These are phyloP conservation scores for Ahaetulla prasina DNA, from an alignment of 2,113 vertebrate genomes.

Conservation along the genomic window DNA sequence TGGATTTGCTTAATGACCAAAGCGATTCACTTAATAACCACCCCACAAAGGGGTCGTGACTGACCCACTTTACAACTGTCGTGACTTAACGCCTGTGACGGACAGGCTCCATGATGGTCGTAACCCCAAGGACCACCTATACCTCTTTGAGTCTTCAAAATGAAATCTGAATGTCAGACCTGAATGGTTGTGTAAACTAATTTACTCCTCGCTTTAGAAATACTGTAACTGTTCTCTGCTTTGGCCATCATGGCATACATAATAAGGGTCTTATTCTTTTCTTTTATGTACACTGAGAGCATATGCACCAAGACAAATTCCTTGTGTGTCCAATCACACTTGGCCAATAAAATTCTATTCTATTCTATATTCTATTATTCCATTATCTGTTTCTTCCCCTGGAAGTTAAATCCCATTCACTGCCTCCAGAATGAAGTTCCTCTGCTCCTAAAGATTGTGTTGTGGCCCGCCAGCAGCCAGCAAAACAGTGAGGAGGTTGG, in stretches of 20 bases:
- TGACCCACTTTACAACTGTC: not conserved
- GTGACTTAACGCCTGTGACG: not conserved
- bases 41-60: too few relatives aligned
- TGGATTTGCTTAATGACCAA: not conserved
- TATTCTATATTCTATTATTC: too few relatives aligned
- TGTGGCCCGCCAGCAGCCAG: too few relatives aligned
- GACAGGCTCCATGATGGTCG: not conserved
- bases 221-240: not conserved
- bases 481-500: too few relatives aligned
- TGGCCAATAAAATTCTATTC: too few relatives aligned
- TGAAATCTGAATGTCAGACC: not conserved
- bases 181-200: not conserved
- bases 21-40: not conserved
- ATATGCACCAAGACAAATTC: too few relatives aligned
- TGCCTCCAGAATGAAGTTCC: not conserved
- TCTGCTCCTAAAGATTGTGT: not conserved
- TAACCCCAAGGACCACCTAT: not conserved
- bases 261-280: too few relatives aligned
- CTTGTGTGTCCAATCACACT: too few relatives aligned
- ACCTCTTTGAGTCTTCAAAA: not conserved
- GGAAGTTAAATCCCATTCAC: not conserved
- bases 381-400: not conserved
- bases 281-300: too few relatives aligned
- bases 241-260: not conserved
- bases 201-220: not conserved